These are phyloP conservation scores for Magallana ariakensis DNA, from an alignment of 1,140 invertebrate genomes.

Conservation along the genomic window DNA sequence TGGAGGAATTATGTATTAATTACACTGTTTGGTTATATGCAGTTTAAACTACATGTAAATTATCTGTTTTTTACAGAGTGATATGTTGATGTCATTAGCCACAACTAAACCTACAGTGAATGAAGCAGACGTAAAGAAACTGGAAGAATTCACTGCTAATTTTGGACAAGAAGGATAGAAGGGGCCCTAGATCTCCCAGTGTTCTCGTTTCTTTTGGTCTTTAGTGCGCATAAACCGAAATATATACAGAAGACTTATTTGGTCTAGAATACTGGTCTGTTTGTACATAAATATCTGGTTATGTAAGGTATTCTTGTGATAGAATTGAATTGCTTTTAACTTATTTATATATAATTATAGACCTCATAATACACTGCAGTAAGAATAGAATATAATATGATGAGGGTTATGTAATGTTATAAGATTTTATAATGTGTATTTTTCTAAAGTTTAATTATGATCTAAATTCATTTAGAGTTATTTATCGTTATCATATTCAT, in stretches of 20 bases:
- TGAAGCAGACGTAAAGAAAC: conserved; percentile 95
- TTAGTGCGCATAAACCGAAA: background rate
- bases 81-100: conserved; percentile 94
- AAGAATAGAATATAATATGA: no score
- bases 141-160: conserved; percentile 97
- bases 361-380: background rate
- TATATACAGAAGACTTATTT: background rate
- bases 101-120: conserved; percentile 99
- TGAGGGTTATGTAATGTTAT: no score
- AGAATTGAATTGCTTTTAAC: background rate
- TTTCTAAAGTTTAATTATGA: no score
- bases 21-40: no score
- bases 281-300: background rate
- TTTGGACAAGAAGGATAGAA: conserved; percentile 97
- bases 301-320: background rate
- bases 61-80: conserved; percentile 85
- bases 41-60: no score
- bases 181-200: background rate
- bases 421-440: no score
- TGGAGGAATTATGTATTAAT: no score
- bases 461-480: no score
- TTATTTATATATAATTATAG: background rate
- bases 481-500: no score
- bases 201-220: background rate
- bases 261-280: background rate